Evolutionary conservation across 2,113 vertebrate species (phyloP).

Genomic region (Sterna hirundo): DNA sequence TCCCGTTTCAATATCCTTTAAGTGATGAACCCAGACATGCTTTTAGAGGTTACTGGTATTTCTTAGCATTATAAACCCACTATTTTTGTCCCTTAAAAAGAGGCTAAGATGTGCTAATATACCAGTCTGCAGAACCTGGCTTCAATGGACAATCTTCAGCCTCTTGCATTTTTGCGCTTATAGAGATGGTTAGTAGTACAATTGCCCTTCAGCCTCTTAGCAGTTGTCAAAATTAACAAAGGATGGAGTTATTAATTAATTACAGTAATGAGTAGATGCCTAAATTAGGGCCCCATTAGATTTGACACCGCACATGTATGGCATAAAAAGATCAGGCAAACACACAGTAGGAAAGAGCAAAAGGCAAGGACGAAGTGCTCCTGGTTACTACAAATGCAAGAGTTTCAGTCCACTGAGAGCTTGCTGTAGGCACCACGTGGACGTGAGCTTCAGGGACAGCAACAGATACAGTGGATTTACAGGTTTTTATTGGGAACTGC

Average conservation of each 20-base stretch:
- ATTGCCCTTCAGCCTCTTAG: constrained; percentile 2
- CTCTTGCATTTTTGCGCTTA: not conserved
- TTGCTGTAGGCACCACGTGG: not conserved
- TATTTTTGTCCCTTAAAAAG: not conserved
- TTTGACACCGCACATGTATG: not conserved
- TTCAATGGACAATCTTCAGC: not conserved
- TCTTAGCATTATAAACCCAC: not conserved
- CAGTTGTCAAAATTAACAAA: constrained; percentile 48
- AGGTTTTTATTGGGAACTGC: not conserved
- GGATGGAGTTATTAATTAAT: constrained; percentile 47
- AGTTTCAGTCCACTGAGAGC: not conserved
- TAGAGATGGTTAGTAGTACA: not conserved
- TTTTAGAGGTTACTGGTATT: not conserved
- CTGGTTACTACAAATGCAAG: not conserved
- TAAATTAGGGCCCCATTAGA: constrained; percentile 5
- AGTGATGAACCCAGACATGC: not conserved
- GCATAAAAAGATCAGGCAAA: constrained; percentile 18
- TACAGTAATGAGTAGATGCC: not conserved
- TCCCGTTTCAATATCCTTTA: not conserved
- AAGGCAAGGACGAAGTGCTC: not conserved
- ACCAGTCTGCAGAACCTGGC: not conserved
- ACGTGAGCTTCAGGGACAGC: not conserved
- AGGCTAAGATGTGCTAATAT: not conserved
- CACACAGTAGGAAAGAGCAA: not conserved
- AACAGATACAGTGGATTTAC: not conserved